Evolutionary conservation across 1,140 invertebrate species (phyloP), one percentile per base, ranked within the genome.

Genomic region (Muscidifurax raptorellus): DNA sequence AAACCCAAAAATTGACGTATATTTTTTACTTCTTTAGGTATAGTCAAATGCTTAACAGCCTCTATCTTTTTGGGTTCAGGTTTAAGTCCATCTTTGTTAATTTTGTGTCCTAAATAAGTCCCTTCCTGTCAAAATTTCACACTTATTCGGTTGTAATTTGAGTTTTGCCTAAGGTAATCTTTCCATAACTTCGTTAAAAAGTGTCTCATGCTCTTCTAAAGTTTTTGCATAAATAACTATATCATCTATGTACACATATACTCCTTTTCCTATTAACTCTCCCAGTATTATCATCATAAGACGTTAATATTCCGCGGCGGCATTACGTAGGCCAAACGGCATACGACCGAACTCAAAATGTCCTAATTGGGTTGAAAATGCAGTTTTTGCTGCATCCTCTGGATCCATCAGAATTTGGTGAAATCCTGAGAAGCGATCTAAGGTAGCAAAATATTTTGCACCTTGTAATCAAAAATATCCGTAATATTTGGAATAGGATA

Each of bases 401-500:
- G n/a, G n/a, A n/a, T n/a, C n/a, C n/a, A n/a, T n/a, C n/a, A n/a
- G n/a, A n/a, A n/a, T n/a, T n/a, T n/a, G n/a, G n/a, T n/a, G n/a
- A n/a, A n/a, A n/a, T n/a, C n/a, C n/a, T n/a, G n/a, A n/a, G n/a
- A n/a, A n/a, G n/a, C n/a, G n/a, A n/a, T n/a, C n/a, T n/a, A n/a
- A n/a, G n/a, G n/a, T n/a, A n/a, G n/a, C n/a, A n/a, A n/a, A n/a
- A n/a, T n/a, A n/a, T n/a, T n/a, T n/a, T n/a, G 88, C 80, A 2
- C 88, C 88, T 9, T 86, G 86, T 40, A 94, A 81, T 93, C 89
- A 15, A 89, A 40, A n/a, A 89, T 90, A 12, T 93, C 91, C 10
- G 90, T 88, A 69, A 94, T 93, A 79, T 94, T 91, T 0, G 94
- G 94, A 9, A 95, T 78, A 0, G 94, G 94, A 87, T 92, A 95